phyloP scores from a whole-genome alignment of 37 sponge, comb jelly and placozoan genomes.

The Hexactinellida sp. region DNA sequence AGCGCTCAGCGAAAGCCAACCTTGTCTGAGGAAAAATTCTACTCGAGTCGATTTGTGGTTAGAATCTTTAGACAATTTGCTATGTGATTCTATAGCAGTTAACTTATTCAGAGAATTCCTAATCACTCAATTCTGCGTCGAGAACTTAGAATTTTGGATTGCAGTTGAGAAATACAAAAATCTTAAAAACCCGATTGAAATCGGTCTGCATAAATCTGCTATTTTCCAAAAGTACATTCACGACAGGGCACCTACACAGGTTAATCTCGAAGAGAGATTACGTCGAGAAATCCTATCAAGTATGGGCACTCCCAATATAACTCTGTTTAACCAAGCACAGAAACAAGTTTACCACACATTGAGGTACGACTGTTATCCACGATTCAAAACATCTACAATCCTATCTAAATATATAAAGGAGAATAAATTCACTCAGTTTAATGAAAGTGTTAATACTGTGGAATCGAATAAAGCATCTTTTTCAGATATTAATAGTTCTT shows the following conservation, averaged over 20 bases:
- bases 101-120: neutral
- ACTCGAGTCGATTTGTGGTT: neutral
- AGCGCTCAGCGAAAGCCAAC: neutral
- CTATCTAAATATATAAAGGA: neutral
- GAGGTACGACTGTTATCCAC: neutral
- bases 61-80: neutral
- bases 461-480: neutral
- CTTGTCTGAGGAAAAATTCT: neutral
- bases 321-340: neutral
- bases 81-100: neutral
- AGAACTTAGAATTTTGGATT: neutral
- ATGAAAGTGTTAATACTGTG: neutral
- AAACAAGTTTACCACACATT: neutral
- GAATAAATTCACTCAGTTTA: neutral
- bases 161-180: conserved; percentile 8
- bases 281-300: neutral
- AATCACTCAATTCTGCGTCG: neutral
- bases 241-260: neutral
- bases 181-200: conserved; percentile 3
- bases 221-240: neutral
- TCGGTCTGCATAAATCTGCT: neutral
- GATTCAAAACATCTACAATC: neutral
- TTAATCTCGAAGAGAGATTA: neutral
- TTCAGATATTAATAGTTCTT: neutral
- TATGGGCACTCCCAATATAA: neutral